Evolutionary conservation across 2,888 invertebrate species (phyloP), one percentile per base, ranked within the genome.

Genomic region (Drosophila borborema): DNA sequence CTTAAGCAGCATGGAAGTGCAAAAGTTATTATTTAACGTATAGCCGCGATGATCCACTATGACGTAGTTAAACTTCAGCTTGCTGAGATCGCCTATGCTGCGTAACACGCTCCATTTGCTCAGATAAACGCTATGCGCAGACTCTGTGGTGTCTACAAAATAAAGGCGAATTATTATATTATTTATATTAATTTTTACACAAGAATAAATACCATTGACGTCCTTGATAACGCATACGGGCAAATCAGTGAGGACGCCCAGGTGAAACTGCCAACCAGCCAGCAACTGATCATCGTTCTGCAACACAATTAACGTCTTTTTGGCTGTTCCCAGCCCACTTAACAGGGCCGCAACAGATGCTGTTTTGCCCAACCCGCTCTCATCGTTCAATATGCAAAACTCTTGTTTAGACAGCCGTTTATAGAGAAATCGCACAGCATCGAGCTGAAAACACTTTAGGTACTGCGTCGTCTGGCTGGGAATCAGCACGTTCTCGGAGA

Each of bases 11-110:
- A 92, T 91, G 16, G 92, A 92, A 20, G 89, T 85, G 70, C 93
- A 93, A 56, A 92, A 92, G 62, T 80, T 89, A 69, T 92, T 92
- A 51, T 88, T 90, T 20, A 93, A 66, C 64, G 92, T 89, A 74
- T 90, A 88, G 2, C 91, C 92, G 23, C 93, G 89, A 82, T 92
- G 90, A 66, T 93, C 93, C 18, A 93, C 74, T 41, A 93, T 85
- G 40, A 93, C 73, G 59, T 87, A 90, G 81, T 93, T 92, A 69
- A 92, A 93, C 18, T 82, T 86, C 1, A 85, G 77, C 71, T 91
- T 90, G 61, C 82, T 90, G 34, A 93, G 84, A 77, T 91, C 90
- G 1, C 82, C 89, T 41, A 91, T 89, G 72, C 89, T 83, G 12
- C 92, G 90, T 20, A 93, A 60, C 0, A 87, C 81, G 56, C 90